Evolutionary conservation across 2,797 vertebrate genomes (phyloP), one percentile per base, ranked within the genome.

Genomic region (Chaetodon trifasciatus): DNA sequence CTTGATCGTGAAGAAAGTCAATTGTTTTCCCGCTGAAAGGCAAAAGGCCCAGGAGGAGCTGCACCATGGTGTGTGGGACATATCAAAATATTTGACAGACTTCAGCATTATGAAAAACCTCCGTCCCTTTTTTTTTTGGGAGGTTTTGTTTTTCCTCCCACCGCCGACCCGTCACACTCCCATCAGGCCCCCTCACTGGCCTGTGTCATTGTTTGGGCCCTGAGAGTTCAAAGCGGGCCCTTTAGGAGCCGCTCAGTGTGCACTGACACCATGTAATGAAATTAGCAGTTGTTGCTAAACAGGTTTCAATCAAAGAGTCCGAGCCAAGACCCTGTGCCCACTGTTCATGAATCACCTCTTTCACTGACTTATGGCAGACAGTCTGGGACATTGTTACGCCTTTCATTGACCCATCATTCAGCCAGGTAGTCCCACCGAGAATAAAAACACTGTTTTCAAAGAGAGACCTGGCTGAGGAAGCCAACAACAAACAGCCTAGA

Each of bases 31-130:
- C 67, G 28, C 83, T 97, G 96, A 97, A 97, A 94, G 90, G 89
- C 88, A 84, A 74, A 86, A 88, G 74, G 89, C 91, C 84, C 91
- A 91, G 90, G 93, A 93, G 87, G 91, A 90, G 92, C 82, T 95
- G 97, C 96, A 93, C 96, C 97, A 96, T 97, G 97, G 97, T 96
- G 98, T 96, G 97, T 96, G 97, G 96, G 97, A 98, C 97, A 96
- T 96, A 97, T 98, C 97, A 98, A 97, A 98, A 97, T 97, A 98
- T 98, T 96, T 98, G 98, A 99, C 98, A 98, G 97, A 97, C 97
- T 97, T 98, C 96, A 97, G 96, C 96, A 96, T 97, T 96, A 96
- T 97, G 97, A 97, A 97, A 98, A 97, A 96, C 95, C 93, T 89
- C 89, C 94, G 94, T 76, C 96, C 60, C 13, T 35, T 67, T 82